Percentiles rank a stretch among this genome's conserved stretches.
Conservation (phyloP, 1,140 invertebrate species). For the Lordiphosa collinella region DNA sequence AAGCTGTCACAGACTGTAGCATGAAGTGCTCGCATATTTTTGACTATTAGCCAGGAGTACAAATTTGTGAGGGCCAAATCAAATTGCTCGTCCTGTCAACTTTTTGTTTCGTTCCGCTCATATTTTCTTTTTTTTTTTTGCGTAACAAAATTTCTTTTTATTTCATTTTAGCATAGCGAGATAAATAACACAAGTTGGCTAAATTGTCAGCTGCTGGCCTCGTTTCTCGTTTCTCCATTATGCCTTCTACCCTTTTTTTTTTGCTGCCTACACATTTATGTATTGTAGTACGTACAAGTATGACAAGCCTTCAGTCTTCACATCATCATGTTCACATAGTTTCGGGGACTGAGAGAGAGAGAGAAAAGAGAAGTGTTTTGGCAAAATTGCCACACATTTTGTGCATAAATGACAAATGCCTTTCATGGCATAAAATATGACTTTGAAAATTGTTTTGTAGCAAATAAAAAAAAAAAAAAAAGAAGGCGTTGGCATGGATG, state of each 20-base stretch:
- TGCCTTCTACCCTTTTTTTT: constrained; percentile 22
- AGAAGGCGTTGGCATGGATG: constrained; percentile 32
- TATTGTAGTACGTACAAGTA: constrained; percentile 9
- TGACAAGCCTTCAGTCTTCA: constrained; percentile 10
- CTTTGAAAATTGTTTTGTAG: constrained; percentile 75
- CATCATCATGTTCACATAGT: constrained; percentile 34
- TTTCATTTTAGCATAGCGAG: constrained; percentile 55
- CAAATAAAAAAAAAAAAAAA: constrained; percentile 68
- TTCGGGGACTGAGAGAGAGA: no score
- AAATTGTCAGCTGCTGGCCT: constrained; percentile 60
- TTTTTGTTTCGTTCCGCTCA: constrained; percentile 54
- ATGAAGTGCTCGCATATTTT: constrained; percentile 52
- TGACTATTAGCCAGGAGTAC: constrained; percentile 60
- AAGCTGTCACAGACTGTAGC: constrained; percentile 54
- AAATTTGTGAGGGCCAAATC: constrained; percentile 65
- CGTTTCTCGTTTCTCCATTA: constrained; percentile 28
- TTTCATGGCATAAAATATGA: constrained; percentile 78
- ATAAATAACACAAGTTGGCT: constrained; percentile 66
- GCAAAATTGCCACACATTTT: constrained; percentile 72
- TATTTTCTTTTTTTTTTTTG: constrained; percentile 20
- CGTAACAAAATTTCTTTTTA: constrained; percentile 47
- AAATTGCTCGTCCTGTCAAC: constrained; percentile 65
- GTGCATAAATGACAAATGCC: constrained; percentile 76
- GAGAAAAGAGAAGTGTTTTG: constrained; percentile 31
- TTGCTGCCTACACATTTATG: constrained; percentile 30